Base-by-base conservation (phyloP, 1,140 invertebrate genomes). In the Lethocerus indicus region DNA sequence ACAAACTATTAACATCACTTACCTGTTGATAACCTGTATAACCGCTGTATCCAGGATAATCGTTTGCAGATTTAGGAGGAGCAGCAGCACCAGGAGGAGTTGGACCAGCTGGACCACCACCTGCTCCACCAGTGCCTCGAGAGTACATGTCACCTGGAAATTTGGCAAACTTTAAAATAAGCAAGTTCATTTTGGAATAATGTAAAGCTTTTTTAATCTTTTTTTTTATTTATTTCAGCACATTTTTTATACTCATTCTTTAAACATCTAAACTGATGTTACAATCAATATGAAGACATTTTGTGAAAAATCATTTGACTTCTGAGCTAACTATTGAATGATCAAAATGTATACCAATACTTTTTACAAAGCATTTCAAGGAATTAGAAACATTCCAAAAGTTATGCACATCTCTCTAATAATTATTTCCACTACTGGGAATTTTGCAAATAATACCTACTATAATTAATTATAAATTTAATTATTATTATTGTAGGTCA, bases 91-190 rank as follows among this genome's bases (percentile, higher is more conserved):
- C 59, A 32, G 62, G 61, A n/a, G 69, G 68, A 52, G 67, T 68
- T 55, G 67, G 70, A 51, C 69, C 71, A 43, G 70, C 66, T 26
- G 70, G 67, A 44, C 70, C 66, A 12, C 69, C 68, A 45, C 70
- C 69, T 41, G 69, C 67, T 39, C 64, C 67, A n/a, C 66, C 65
- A 47, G 39, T 46, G 7, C 67, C 67, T 51, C 70, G 62, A n/a
- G 68, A 67, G 54, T 73, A 73, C 65, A 72, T 70, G 58, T 73
- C 71, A 63, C 68, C 71, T 71, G 63, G 21, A 69, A 68, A 57
- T 62, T 51, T 56, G 36, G 51, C 35, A 56, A 59, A 9, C 40
- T 25, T 41, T 53, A 47, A 50, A 42, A 35, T 14, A 51, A 49
- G 29, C 9, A 16, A 32, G 9, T 12, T 32, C 29, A 32, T 32